A percentile compares a stretch with the other conserved stretches of the same genome.
Conservation (phyloP, 2,797 vertebrate species). For the Fringilla coelebs region DNA sequence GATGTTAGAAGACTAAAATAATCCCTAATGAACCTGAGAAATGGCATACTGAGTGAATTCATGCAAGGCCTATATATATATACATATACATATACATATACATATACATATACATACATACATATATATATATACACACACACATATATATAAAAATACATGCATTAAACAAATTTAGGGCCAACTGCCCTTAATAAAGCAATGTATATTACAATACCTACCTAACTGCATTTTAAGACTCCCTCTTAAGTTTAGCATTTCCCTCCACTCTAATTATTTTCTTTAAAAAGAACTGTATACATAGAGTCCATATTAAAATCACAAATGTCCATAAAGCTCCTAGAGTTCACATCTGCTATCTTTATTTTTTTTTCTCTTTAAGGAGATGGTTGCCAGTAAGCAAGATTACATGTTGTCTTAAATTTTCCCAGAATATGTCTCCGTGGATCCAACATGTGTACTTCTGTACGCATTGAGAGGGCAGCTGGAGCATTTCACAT, state of each 20-base stretch:
- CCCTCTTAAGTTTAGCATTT: background rate
- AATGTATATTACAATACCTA: background rate
- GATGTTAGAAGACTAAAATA: background rate
- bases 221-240: background rate
- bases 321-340: background rate
- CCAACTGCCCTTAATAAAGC: background rate
- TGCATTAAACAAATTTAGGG: background rate
- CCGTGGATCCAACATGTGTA: background rate
- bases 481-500: slow-evolving; percentile 42
- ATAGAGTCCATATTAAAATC: background rate
- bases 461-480: background rate
- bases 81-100: no score
- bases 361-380: background rate
- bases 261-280: background rate
- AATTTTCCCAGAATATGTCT: slow-evolving; percentile 49
- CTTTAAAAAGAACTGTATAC: background rate
- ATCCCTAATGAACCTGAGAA: background rate
- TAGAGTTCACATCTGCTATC: background rate
- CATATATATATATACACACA: no score
- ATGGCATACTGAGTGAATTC: background rate
- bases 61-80: background rate
- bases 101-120: no score
- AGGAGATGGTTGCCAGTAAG: background rate
- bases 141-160: background rate
- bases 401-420: slow-evolving; percentile 37